Conservation (phyloP, 1,140 invertebrate species). For the Cydia pomonella region DNA sequence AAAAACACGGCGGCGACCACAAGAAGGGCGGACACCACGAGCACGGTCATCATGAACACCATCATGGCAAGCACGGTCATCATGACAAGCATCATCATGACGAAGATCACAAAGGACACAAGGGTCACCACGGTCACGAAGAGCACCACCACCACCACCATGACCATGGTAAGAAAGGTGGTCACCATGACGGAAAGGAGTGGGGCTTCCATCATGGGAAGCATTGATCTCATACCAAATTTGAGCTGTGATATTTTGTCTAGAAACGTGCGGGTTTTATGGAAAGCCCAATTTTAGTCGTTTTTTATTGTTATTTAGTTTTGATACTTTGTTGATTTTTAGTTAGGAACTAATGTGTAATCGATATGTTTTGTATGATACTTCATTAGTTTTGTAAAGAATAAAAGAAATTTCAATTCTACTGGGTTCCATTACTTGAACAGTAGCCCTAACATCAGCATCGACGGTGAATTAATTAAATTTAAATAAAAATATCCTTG, state of each 20-base stretch:
- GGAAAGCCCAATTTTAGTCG: slow-evolving; percentile 1
- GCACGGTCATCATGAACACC: slow-evolving; percentile 65
- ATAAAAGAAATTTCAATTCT: background rate
- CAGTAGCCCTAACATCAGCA: background rate
- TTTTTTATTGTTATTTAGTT: slow-evolving; percentile 36
- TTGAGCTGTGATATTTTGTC: slow-evolving; percentile 60
- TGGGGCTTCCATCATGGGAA: slow-evolving; percentile 76
- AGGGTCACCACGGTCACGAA: slow-evolving; percentile 71
- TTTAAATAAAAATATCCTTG: background rate
- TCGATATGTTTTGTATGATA: background rate
- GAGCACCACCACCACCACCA: slow-evolving; percentile 71
- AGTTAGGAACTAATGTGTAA: background rate
- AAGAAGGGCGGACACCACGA: slow-evolving; percentile 72
- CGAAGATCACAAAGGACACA: slow-evolving; percentile 65
- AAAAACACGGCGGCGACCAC: slow-evolving; percentile 62
- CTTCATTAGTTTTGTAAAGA: slow-evolving; percentile 24
- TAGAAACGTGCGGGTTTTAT: slow-evolving; percentile 42
- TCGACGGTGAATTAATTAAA: no score
- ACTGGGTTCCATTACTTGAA: background rate
- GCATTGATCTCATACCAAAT: slow-evolving; percentile 56
- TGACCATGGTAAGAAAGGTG: slow-evolving; percentile 70
- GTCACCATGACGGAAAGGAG: slow-evolving; percentile 66
- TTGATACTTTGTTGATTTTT: slow-evolving; percentile 36
- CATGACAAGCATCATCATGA: slow-evolving; percentile 72
- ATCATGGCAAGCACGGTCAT: slow-evolving; percentile 67